A percentile compares a stretch with the other conserved stretches of the same genome.
phyloP scores from a whole-genome alignment of 2,888 invertebrate genomes.

The Carcina quercana region DNA sequence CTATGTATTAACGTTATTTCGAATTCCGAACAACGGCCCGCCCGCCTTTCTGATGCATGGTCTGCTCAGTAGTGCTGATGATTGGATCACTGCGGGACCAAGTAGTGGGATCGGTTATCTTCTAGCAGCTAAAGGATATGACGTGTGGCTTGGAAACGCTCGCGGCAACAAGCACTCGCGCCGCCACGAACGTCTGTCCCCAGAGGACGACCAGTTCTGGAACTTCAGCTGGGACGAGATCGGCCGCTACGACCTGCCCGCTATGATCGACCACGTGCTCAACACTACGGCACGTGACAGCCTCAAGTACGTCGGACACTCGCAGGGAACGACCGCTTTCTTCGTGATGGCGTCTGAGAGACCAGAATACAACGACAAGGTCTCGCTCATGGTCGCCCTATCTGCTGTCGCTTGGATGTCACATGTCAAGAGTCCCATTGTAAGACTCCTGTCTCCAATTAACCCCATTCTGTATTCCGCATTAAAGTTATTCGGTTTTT shows the following conservation, averaged over 20 bases:
- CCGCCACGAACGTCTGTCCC: slow-evolving; percentile 55
- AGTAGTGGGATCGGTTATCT: slow-evolving; percentile 57
- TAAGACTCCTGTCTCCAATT: slow-evolving; percentile 1
- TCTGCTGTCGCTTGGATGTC: slow-evolving; percentile 28
- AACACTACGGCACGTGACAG: slow-evolving; percentile 64
- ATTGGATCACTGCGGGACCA: slow-evolving; percentile 78
- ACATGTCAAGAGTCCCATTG: slow-evolving; percentile 20
- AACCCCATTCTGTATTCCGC: neutral
- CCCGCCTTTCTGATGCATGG: slow-evolving; percentile 83
- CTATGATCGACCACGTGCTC: slow-evolving; percentile 81
- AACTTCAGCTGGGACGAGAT: slow-evolving; percentile 88
- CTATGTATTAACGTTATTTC: slow-evolving; percentile 81
- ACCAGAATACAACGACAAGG: slow-evolving; percentile 77
- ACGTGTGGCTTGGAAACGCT: slow-evolving; percentile 85
- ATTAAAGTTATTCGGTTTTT: slow-evolving; percentile 4
- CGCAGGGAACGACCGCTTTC: slow-evolving; percentile 76
- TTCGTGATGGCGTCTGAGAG: slow-evolving; percentile 75
- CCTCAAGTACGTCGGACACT: slow-evolving; percentile 85
- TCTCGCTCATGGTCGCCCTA: slow-evolving; percentile 51
- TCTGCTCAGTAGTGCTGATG: slow-evolving; percentile 77
- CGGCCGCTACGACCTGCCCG: slow-evolving; percentile 83
- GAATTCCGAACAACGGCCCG: slow-evolving; percentile 72
- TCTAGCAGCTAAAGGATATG: slow-evolving; percentile 77
- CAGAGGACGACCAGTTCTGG: slow-evolving; percentile 66
- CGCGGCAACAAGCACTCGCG: slow-evolving; percentile 79